Percentiles rank a stretch among this genome's conserved stretches.
phyloP scores from a whole-genome alignment of 2,113 vertebrate genomes.

The Cebus imitator region DNA sequence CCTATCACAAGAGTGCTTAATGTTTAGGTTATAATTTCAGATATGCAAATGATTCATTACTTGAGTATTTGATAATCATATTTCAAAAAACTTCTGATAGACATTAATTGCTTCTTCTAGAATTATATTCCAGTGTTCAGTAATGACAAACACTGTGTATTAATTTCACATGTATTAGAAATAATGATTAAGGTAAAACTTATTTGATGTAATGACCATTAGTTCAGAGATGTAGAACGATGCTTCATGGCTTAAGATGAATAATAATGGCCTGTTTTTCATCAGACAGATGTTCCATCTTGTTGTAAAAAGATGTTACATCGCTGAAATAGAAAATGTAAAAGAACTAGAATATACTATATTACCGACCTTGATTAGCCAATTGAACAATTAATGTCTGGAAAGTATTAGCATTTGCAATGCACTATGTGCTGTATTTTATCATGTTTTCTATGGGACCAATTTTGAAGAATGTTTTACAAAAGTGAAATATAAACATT shows the following conservation, averaged over 20 bases:
- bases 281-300: constrained; percentile 72
- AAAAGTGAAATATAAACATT: background rate
- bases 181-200: constrained; percentile 75
- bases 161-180: constrained; percentile 75
- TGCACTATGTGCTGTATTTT: background rate
- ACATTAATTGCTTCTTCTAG: constrained; percentile 74
- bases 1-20: constrained; percentile 59
- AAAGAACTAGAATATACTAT: constrained; percentile 65
- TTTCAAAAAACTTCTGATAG: constrained; percentile 73
- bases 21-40: constrained; percentile 71
- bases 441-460: constrained; percentile 38
- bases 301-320: constrained; percentile 70
- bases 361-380: constrained; percentile 62
- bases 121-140: constrained; percentile 66
- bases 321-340: constrained; percentile 64
- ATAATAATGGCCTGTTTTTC: constrained; percentile 76
- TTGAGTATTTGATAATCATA: constrained; percentile 64
- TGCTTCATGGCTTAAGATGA: constrained; percentile 69
- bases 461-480: constrained; percentile 57
- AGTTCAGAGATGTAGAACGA: constrained; percentile 63
- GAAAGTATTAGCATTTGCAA: constrained; percentile 59
- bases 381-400: constrained; percentile 65
- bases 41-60: constrained; percentile 73
- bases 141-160: constrained; percentile 77
- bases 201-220: constrained; percentile 71